Conservation (phyloP, 1,140 invertebrate species). For the Piezodorus guildinii region DNA sequence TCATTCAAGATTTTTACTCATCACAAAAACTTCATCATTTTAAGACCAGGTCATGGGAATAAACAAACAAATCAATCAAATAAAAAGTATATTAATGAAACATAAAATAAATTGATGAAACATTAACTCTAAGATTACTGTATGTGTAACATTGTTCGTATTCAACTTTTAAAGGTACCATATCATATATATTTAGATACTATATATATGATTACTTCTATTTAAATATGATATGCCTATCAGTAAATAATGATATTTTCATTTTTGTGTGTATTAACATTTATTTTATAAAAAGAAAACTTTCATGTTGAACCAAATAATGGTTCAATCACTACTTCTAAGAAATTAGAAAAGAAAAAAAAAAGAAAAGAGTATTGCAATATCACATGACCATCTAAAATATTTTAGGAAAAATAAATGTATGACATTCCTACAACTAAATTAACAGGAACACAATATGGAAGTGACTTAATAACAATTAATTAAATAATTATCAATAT, state of each 20-base stretch:
- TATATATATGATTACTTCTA: neutral
- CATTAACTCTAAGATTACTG: conserved; percentile 11
- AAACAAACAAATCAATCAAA: neutral
- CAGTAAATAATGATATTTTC: too few species aligned
- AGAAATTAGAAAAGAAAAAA: neutral
- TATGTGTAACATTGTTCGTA: conserved; percentile 5
- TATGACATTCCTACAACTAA: conserved; percentile 1
- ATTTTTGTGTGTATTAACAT: neutral
- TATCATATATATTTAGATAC: neutral
- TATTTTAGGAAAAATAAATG: conserved; percentile 10
- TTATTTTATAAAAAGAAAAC: neutral
- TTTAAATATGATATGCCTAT: neutral
- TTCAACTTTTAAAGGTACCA: neutral
- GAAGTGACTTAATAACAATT: conserved; percentile 7
- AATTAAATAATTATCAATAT: neutral
- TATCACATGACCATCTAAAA: conserved; percentile 6
- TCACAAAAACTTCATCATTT: too few species aligned
- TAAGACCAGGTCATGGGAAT: too few species aligned
- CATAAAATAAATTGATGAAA: conserved; percentile 10
- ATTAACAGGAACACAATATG: conserved; percentile 14
- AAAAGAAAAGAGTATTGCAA: conserved; percentile 1
- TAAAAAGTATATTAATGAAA: conserved; percentile 15
- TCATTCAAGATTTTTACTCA: too few species aligned
- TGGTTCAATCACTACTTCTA: neutral
- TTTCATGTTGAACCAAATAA: conserved; percentile 1